Evolutionary conservation across 1,140 invertebrate species (phyloP).

Genomic region (Drosophila elegans): DNA sequence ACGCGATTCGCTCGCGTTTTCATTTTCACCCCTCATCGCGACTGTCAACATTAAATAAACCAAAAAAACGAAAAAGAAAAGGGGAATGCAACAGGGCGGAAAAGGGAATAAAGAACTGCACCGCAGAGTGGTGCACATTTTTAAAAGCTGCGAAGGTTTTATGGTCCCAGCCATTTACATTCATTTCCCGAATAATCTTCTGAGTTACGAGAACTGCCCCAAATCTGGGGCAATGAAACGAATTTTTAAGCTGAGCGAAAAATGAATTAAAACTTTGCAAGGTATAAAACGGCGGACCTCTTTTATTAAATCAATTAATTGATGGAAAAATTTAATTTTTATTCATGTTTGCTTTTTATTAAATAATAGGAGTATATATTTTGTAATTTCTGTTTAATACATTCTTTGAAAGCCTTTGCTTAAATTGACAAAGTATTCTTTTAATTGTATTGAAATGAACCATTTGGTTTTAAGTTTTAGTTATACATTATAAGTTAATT

Average conservation of each 20-base stretch:
- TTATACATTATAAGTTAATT: no score
- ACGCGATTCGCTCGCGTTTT: slow-evolving; percentile 37
- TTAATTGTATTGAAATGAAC: no score
- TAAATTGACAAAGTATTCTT: no score
- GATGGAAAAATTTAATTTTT: background rate
- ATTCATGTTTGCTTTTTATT: no score
- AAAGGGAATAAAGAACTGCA: slow-evolving; percentile 14
- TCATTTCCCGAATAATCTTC: slow-evolving; percentile 59
- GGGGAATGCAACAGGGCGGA: slow-evolving; percentile 21
- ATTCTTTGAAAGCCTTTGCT: background rate
- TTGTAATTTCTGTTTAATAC: background rate
- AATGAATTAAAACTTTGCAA: background rate
- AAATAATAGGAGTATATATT: background rate
- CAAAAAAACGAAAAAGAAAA: background rate
- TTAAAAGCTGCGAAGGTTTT: slow-evolving; percentile 63
- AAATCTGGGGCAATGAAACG: slow-evolving; percentile 58
- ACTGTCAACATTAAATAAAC: slow-evolving; percentile 50
- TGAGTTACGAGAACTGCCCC: slow-evolving; percentile 34
- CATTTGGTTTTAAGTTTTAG: no score
- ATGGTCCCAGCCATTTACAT: slow-evolving; percentile 73
- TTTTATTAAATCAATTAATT: background rate
- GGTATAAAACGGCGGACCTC: no score
- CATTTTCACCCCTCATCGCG: slow-evolving; percentile 36
- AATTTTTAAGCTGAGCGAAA: slow-evolving; percentile 8
- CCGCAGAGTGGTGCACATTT: slow-evolving; percentile 37